These are phyloP conservation scores for Anoplolepis gracilipes DNA, from an alignment of 1,140 invertebrate genomes.

Conservation along the genomic window DNA sequence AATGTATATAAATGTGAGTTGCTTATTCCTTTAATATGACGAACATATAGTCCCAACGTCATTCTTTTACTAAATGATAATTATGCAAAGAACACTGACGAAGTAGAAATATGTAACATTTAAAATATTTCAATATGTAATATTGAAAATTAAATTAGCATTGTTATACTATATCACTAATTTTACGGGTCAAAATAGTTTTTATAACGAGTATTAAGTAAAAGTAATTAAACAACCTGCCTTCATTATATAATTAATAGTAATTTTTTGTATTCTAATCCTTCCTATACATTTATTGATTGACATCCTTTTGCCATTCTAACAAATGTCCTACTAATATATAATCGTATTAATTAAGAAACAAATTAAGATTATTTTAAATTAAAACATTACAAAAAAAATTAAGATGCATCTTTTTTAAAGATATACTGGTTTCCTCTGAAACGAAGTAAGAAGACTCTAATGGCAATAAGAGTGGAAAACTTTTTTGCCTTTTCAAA, in stretches of 20 bases:
- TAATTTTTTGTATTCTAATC: neutral
- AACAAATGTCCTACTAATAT: neutral
- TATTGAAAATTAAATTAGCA: neutral
- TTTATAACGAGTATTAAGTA: neutral
- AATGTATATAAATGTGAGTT: conserved; percentile 62
- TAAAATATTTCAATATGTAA: neutral
- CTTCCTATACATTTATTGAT: neutral
- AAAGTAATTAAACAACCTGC: no score
- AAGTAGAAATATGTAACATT: neutral
- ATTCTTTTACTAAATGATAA: conserved; percentile 44
- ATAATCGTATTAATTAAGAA: neutral
- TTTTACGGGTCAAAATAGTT: neutral
- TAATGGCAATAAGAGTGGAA: conserved; percentile 72
- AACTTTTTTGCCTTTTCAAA: conserved; percentile 65
- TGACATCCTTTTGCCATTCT: neutral
- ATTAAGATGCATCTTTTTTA: conserved; percentile 15
- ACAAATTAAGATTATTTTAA: neutral
- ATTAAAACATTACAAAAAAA: neutral
- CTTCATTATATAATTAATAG: neutral
- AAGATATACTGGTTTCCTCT: conserved; percentile 33
- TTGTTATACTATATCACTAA: neutral
- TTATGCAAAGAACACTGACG: conserved; percentile 60
- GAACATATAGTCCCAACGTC: conserved; percentile 24
- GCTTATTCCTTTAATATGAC: conserved; percentile 67
- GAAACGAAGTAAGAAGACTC: conserved; percentile 64